Evolutionary conservation across 2,888 invertebrate genomes (phyloP).

Genomic region (Bellardia pandia): DNA sequence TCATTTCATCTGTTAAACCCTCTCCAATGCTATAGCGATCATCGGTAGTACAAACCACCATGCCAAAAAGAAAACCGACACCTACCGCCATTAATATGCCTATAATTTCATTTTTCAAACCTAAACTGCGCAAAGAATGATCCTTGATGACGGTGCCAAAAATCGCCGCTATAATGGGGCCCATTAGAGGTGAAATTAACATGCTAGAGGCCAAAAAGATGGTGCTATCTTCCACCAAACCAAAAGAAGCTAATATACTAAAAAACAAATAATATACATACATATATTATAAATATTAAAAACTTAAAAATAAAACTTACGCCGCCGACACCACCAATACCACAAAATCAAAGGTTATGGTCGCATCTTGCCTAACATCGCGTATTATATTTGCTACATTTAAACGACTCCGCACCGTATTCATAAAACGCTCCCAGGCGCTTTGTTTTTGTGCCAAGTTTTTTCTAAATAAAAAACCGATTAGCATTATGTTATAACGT

Average conservation of each 20-base stretch:
- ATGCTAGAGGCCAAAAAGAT: slow-evolving; percentile 91
- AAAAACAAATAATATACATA: slow-evolving; percentile 2
- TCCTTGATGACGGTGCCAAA: slow-evolving; percentile 90
- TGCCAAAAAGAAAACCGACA: slow-evolving; percentile 89
- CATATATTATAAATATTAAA: slow-evolving; percentile 71
- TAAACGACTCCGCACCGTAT: slow-evolving; percentile 88
- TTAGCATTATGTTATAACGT: not conserved
- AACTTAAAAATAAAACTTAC: slow-evolving; percentile 80
- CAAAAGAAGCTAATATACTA: slow-evolving; percentile 89
- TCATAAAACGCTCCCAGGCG: slow-evolving; percentile 87
- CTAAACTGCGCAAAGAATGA: slow-evolving; percentile 86
- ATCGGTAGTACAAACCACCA: slow-evolving; percentile 86
- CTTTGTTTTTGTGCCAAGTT: slow-evolving; percentile 77
- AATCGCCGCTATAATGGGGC: slow-evolving; percentile 91
- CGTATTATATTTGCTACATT: slow-evolving; percentile 90
- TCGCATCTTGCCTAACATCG: slow-evolving; percentile 88
- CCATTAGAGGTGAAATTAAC: slow-evolving; percentile 92
- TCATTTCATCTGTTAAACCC: slow-evolving; percentile 89
- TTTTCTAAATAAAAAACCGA: slow-evolving; percentile 69
- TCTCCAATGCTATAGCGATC: slow-evolving; percentile 86
- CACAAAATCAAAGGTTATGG: slow-evolving; percentile 91
- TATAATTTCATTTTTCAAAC: slow-evolving; percentile 88
- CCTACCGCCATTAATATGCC: slow-evolving; percentile 88
- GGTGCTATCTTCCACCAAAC: slow-evolving; percentile 90
- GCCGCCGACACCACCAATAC: slow-evolving; percentile 89